phyloP scores from a whole-genome alignment of 1,140 invertebrate genomes.

The Euura lappo region DNA sequence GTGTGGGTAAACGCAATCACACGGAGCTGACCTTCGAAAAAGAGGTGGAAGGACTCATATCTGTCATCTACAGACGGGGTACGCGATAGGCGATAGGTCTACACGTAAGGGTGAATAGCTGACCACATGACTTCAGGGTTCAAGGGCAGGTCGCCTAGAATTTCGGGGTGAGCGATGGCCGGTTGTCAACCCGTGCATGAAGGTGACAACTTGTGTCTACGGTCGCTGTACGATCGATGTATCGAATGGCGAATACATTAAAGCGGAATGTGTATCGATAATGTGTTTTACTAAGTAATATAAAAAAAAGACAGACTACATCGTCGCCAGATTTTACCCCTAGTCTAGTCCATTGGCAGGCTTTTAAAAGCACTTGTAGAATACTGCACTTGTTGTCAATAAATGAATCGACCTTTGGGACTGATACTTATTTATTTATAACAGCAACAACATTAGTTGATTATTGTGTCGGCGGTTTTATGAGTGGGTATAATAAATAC shows the following conservation, averaged over 20 bases:
- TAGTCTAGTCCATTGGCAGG: too few relatives aligned
- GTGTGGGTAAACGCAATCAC: neutral
- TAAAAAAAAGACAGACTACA: too few relatives aligned
- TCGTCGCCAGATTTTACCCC: too few relatives aligned
- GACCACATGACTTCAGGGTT: neutral
- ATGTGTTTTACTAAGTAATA: neutral
- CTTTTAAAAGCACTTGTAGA: too few relatives aligned
- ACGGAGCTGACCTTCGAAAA: neutral
- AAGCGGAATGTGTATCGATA: neutral
- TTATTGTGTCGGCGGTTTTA: too few relatives aligned
- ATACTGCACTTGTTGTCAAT: too few relatives aligned
- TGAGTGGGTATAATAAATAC: too few relatives aligned
- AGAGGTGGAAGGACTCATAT: neutral
- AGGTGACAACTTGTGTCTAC: conserved; percentile 2
- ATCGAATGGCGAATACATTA: neutral
- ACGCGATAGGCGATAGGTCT: neutral
- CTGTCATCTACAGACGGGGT: neutral
- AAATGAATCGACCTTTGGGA: too few relatives aligned
- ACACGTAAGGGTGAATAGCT: neutral
- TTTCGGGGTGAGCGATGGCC: neutral
- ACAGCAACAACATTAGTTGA: too few relatives aligned
- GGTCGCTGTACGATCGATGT: neutral
- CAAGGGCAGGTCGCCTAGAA: neutral
- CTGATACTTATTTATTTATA: too few relatives aligned
- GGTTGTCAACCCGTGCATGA: neutral